Conservation (phyloP, 2,113 vertebrate species). For the Plestiodon gilberti region DNA sequence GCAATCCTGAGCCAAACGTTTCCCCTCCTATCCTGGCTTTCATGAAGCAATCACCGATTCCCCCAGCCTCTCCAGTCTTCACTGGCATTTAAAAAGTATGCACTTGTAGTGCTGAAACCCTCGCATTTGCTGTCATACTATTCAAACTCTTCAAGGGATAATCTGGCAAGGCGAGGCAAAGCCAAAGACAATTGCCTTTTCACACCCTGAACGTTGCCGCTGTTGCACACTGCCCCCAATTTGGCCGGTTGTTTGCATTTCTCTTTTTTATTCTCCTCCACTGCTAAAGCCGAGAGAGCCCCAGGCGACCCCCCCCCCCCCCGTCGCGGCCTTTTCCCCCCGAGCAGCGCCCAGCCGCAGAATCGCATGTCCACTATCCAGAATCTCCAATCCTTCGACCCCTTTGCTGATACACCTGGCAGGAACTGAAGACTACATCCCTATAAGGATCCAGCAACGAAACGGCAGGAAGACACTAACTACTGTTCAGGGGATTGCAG, state of each 20-base stretch:
- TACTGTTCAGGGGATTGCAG: slow-evolving; percentile 88
- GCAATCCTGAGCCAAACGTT: neutral
- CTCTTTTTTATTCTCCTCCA: slow-evolving; percentile 3
- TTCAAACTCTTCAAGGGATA: neutral
- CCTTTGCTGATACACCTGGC: slow-evolving; percentile 94
- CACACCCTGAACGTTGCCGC: no score
- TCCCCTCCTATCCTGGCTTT: neutral
- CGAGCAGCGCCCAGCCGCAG: slow-evolving; percentile 77
- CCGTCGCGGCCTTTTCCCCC: slow-evolving; percentile 70
- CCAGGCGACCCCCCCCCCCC: slow-evolving; percentile 61
- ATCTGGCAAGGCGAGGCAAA: neutral
- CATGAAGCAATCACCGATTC: neutral
- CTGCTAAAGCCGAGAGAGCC: slow-evolving; percentile 64
- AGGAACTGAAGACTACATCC: slow-evolving; percentile 91
- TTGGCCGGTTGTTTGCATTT: neutral
- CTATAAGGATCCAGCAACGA: slow-evolving; percentile 91
- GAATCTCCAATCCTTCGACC: slow-evolving; percentile 92
- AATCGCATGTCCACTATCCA: slow-evolving; percentile 94
- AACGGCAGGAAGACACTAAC: slow-evolving; percentile 91
- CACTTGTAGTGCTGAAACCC: neutral
- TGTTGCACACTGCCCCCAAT: neutral
- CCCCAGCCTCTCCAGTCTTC: neutral
- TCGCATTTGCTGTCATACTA: neutral
- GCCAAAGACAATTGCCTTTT: neutral
- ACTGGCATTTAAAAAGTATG: neutral